Conservation (phyloP, 92 coral and sea anemone genomes). For the Epizoanthus fatuus region DNA sequence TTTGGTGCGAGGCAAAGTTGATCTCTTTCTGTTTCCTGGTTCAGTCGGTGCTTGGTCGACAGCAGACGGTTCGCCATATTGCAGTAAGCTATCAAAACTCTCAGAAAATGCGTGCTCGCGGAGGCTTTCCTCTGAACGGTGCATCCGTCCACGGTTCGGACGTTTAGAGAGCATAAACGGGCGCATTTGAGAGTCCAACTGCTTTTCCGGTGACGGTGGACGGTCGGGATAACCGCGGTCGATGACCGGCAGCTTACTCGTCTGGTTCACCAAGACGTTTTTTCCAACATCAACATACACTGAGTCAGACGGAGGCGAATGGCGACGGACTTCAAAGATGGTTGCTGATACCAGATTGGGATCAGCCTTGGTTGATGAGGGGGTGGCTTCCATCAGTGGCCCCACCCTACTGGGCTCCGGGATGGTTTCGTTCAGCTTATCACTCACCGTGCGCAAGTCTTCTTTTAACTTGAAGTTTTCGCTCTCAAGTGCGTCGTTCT, state of each 20-base stretch:
- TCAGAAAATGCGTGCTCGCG: background rate
- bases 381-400: background rate
- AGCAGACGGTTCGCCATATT: background rate
- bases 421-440: background rate
- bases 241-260: background rate
- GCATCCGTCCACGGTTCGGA: background rate
- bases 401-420: background rate
- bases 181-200: background rate
- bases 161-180: slow-evolving; percentile 5
- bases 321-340: slow-evolving; percentile 27
- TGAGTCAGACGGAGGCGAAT: slow-evolving; percentile 17
- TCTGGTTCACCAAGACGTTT: slow-evolving; percentile 17
- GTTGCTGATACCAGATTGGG: slow-evolving; percentile 23
- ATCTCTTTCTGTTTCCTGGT: background rate
- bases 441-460: slow-evolving; percentile 12
- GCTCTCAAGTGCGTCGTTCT: slow-evolving; percentile 11
- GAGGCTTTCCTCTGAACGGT: slow-evolving; percentile 16
- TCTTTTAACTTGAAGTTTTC: slow-evolving; percentile 20
- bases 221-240: background rate
- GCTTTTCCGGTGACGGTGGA: background rate
- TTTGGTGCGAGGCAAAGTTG: slow-evolving; percentile 11
- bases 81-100: background rate
- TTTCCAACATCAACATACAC: slow-evolving; percentile 37
- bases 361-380: background rate
- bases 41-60: background rate